Conservation (phyloP, 2,113 vertebrate genomes). For the Merops nubicus region DNA sequence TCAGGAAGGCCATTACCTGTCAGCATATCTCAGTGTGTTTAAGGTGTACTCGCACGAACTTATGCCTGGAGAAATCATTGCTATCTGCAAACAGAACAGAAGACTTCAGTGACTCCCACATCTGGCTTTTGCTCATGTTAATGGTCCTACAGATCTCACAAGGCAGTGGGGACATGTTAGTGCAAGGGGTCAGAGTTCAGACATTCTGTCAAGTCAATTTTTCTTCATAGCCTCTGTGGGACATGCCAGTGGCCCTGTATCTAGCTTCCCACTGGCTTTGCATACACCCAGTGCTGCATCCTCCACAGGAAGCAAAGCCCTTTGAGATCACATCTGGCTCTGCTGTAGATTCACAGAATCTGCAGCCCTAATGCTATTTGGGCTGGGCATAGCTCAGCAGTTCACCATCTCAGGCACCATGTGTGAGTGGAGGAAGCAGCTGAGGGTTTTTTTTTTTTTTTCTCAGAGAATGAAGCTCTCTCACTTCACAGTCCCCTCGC, state of each 20-base stretch:
- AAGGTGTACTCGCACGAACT: slow-evolving; percentile 94
- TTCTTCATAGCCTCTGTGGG: neutral
- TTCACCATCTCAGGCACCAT: neutral
- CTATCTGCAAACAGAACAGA: slow-evolving; percentile 83
- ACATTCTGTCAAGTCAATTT: neutral
- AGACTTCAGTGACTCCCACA: neutral
- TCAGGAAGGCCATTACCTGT: slow-evolving; percentile 83
- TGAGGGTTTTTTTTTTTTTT: neutral
- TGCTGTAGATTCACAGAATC: neutral
- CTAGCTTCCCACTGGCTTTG: neutral
- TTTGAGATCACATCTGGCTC: neutral
- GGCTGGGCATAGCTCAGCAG: neutral
- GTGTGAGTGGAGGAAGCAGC: neutral
- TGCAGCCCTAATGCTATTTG: neutral
- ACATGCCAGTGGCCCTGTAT: neutral
- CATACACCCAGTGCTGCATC: neutral
- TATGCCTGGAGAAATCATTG: slow-evolving; percentile 97
- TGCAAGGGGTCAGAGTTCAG: neutral
- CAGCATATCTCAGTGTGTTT: slow-evolving; percentile 95
- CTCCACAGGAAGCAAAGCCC: neutral
- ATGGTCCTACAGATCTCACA: neutral
- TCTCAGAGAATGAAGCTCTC: neutral
- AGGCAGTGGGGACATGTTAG: neutral
- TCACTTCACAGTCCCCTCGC: neutral
- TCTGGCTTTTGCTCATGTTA: neutral